A percentile compares a stretch with the other conserved stretches of the same genome.
Evolutionary conservation across 2,888 invertebrate species (phyloP).

Genomic region (Stenolophus ochropezus): DNA sequence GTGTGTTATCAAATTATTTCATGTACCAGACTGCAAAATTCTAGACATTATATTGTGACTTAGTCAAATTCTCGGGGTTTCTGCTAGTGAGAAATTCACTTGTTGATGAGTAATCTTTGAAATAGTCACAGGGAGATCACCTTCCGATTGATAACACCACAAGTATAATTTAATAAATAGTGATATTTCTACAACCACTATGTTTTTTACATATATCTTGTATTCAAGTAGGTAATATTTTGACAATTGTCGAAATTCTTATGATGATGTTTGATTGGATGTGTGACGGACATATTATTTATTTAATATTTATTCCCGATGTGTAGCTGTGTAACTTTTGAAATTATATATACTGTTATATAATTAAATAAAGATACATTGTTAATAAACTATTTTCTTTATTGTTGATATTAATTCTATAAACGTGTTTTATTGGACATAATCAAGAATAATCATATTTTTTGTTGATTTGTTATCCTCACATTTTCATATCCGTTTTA

Average conservation of each 20-base stretch:
- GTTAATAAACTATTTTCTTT: slow-evolving; percentile 39
- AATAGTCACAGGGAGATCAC: slow-evolving; percentile 19
- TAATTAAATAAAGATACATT: slow-evolving; percentile 58
- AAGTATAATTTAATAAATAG: slow-evolving; percentile 48
- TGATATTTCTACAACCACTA: slow-evolving; percentile 52
- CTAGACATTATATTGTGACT: slow-evolving; percentile 4
- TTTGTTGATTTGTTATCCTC: slow-evolving; percentile 12
- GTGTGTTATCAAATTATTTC: slow-evolving; percentile 5
- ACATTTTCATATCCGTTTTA: too few species aligned
- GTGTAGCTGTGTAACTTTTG: slow-evolving; percentile 52
- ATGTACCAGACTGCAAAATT: slow-evolving; percentile 30
- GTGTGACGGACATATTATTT: slow-evolving; percentile 52
- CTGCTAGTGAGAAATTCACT: background rate
- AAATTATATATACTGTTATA: slow-evolving; percentile 57
- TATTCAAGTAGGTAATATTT: slow-evolving; percentile 30
- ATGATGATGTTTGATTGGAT: slow-evolving; percentile 29
- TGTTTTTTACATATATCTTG: slow-evolving; percentile 52
- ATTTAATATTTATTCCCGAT: slow-evolving; percentile 58
- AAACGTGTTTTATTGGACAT: too few species aligned
- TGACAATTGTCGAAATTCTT: slow-evolving; percentile 43
- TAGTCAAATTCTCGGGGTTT: background rate
- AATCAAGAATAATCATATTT: background rate
- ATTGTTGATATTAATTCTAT: background rate
- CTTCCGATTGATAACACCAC: slow-evolving; percentile 48
- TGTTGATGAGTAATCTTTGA: background rate